phyloP scores from a whole-genome alignment of 2,888 invertebrate species.

The Platynereis dumerilii region DNA sequence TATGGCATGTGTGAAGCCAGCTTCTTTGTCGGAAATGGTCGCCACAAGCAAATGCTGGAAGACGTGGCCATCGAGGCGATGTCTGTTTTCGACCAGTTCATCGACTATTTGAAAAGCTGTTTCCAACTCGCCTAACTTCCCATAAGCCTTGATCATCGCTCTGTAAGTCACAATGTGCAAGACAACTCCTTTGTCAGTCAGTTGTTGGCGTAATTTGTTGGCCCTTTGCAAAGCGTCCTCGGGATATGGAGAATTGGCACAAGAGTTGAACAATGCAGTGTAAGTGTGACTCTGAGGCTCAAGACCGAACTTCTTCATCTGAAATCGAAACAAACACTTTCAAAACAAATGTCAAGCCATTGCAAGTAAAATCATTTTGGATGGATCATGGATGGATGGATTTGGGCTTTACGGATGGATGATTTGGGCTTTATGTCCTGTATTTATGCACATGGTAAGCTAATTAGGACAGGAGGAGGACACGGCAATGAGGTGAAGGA shows the following conservation, averaged over 20 bases:
- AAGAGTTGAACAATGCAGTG: slow-evolving; percentile 87
- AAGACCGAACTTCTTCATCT: slow-evolving; percentile 80
- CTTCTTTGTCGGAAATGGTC: slow-evolving; percentile 78
- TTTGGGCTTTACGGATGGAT: no score
- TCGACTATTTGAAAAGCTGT: slow-evolving; percentile 84
- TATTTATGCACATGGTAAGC: no score
- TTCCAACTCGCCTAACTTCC: slow-evolving; percentile 78
- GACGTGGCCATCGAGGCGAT: slow-evolving; percentile 69
- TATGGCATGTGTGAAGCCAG: slow-evolving; percentile 83
- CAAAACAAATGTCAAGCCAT: no score
- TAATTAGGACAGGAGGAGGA: no score
- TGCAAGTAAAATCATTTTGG: no score
- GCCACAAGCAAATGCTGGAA: slow-evolving; percentile 83
- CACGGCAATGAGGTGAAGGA: no score
- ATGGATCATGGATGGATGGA: no score
- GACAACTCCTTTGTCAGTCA: slow-evolving; percentile 70
- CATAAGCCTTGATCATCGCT: slow-evolving; percentile 90
- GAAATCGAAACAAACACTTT: slow-evolving; percentile 17
- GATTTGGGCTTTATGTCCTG: no score
- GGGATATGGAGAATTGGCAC: slow-evolving; percentile 76
- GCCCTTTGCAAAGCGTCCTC: slow-evolving; percentile 76
- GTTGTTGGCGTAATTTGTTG: slow-evolving; percentile 71
- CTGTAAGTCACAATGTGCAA: slow-evolving; percentile 82
- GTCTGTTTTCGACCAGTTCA: slow-evolving; percentile 72
- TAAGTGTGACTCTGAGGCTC: slow-evolving; percentile 76